Percentiles rank a stretch among this genome's conserved stretches.
Evolutionary conservation across 2,797 vertebrate genomes (phyloP).

Genomic region (Peromyscus attwateri): DNA sequence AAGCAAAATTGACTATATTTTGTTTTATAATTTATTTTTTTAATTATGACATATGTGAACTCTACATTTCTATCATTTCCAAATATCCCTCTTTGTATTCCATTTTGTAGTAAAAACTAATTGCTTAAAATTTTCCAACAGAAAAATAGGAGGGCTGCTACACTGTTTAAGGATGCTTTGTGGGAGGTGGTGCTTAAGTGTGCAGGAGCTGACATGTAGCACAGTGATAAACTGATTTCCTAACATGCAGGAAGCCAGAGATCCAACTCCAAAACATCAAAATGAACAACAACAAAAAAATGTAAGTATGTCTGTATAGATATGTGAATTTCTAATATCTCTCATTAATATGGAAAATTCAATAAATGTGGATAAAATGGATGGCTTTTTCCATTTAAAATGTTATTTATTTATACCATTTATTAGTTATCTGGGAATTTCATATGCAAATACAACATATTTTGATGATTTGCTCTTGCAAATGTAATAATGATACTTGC

Average conservation of each 20-base stretch:
- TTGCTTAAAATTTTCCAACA: neutral
- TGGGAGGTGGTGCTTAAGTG: neutral
- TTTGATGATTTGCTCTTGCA: neutral
- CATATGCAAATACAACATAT: neutral
- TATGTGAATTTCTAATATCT: neutral
- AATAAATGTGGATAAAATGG: neutral
- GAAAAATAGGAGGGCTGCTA: neutral
- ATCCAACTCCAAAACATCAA: neutral
- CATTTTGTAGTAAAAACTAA: neutral
- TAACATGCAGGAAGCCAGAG: neutral
- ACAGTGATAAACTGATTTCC: neutral
- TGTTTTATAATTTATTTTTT: neutral
- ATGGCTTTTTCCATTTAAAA: neutral
- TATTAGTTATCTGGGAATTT: neutral
- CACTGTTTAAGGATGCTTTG: neutral
- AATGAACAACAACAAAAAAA: neutral
- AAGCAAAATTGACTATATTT: neutral
- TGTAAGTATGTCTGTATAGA: neutral
- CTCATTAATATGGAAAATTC: neutral
- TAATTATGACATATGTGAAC: neutral
- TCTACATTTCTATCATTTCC: neutral
- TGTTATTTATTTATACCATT: neutral
- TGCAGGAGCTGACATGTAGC: neutral
- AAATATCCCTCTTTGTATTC: neutral
- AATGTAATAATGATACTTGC: neutral